Evolutionary conservation across 2,888 invertebrate genomes (phyloP).

Genomic region (Pseudococcus jackbeardsleyi): DNA sequence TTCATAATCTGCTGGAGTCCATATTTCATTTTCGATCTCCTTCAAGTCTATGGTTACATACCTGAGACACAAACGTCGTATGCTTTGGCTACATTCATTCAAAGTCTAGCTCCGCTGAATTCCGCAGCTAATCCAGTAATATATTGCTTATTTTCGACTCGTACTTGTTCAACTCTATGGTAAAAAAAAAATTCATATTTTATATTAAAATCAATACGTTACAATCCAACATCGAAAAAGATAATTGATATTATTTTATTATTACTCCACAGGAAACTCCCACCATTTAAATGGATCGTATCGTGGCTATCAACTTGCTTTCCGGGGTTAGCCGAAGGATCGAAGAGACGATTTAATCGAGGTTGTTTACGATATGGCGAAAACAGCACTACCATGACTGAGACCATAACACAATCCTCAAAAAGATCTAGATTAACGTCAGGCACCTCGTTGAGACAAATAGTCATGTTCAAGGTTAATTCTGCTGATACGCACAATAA

Average conservation of each 20-base stretch:
- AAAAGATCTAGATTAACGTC: constrained; percentile 58
- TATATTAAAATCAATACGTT: too few relatives aligned
- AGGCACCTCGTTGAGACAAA: constrained; percentile 57
- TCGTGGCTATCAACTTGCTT: constrained; percentile 59
- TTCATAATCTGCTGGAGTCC: constrained; percentile 96
- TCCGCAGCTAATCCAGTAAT: constrained; percentile 95
- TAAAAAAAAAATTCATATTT: constrained; percentile 70
- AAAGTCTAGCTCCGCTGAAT: constrained; percentile 91
- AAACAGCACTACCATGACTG: constrained; percentile 61
- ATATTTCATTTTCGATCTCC: constrained; percentile 90
- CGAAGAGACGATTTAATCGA: constrained; percentile 57
- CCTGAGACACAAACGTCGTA: constrained; percentile 84
- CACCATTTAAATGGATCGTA: constrained; percentile 61
- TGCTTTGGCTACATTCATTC: constrained; percentile 90
- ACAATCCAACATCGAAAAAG: not conserved
- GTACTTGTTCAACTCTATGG: constrained; percentile 88
- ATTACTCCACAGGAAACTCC: constrained; percentile 41
- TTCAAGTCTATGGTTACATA: constrained; percentile 89
- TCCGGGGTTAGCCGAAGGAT: constrained; percentile 57
- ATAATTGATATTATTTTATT: not conserved
- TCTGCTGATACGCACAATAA: constrained; percentile 59
- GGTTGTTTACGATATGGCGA: constrained; percentile 61
- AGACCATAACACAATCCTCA: constrained; percentile 61
- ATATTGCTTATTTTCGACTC: constrained; percentile 92
- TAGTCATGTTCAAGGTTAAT: constrained; percentile 59